These are phyloP conservation scores for Propithecus deckenii DNA, from an alignment of 2,797 vertebrate genomes.

Conservation along the genomic window DNA sequence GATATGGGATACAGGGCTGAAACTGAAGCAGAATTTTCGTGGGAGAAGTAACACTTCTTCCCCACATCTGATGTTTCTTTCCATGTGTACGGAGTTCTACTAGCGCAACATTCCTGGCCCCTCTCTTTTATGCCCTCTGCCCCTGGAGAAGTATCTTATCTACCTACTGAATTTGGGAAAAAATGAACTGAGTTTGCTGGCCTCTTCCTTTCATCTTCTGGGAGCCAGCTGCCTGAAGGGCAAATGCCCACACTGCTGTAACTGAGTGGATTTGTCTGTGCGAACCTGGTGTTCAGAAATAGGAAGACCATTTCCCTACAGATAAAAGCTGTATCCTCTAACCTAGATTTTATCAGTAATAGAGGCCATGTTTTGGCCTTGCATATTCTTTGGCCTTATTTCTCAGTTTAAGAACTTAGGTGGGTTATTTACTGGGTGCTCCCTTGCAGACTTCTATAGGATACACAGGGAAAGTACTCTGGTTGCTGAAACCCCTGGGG, in stretches of 20 bases:
- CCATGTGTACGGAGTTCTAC: neutral
- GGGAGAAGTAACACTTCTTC: neutral
- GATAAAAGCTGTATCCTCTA: neutral
- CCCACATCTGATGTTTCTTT: neutral
- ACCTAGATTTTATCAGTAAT: neutral
- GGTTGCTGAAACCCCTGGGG: neutral
- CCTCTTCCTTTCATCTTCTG: neutral
- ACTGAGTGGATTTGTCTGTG: neutral
- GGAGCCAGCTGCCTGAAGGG: neutral
- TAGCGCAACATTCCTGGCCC: neutral
- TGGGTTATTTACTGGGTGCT: neutral
- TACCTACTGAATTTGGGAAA: neutral
- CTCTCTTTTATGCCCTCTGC: neutral
- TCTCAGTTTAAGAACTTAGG: neutral
- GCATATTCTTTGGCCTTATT: neutral
- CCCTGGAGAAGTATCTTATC: neutral
- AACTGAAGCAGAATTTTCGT: neutral
- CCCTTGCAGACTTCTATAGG: neutral
- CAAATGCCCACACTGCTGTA: neutral
- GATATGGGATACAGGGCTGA: neutral
- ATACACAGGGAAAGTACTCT: neutral
- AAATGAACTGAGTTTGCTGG: neutral
- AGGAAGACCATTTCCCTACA: neutral
- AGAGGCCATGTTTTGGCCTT: neutral
- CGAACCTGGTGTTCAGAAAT: neutral